A percentile compares a stretch with the other conserved stretches of the same genome.
These are phyloP conservation scores for Rosalia funebris DNA, from an alignment of 2,888 invertebrate genomes.

Conservation along the genomic window DNA sequence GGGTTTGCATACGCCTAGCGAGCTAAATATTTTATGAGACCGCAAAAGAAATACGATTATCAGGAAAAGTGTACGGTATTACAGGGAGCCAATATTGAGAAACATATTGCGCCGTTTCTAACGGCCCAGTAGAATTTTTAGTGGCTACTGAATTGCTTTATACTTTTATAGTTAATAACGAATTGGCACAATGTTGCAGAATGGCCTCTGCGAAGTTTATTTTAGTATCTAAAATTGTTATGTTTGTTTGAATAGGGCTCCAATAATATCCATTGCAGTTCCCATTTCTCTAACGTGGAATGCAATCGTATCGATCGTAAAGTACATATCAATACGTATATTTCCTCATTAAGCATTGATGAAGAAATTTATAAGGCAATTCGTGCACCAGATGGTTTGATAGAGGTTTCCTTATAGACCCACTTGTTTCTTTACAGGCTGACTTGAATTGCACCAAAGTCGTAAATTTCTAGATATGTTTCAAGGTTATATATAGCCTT, in stretches of 20 bases:
- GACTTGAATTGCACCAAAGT: too few species aligned
- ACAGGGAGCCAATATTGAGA: slow-evolving; percentile 7
- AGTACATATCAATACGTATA: too few species aligned
- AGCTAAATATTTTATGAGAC: slow-evolving; percentile 16
- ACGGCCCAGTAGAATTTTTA: slow-evolving; percentile 22
- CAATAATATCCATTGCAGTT: too few species aligned
- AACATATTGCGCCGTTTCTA: slow-evolving; percentile 15
- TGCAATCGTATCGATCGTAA: background rate
- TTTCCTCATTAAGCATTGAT: too few species aligned
- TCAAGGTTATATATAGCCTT: too few species aligned
- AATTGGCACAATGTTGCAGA: slow-evolving; percentile 9
- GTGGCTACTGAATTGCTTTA: slow-evolving; percentile 20
- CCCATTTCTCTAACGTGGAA: background rate
- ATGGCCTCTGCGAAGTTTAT: background rate
- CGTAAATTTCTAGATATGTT: too few species aligned
- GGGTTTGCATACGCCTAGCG: slow-evolving; percentile 4
- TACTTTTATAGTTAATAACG: slow-evolving; percentile 27
- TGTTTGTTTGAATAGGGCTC: background rate
- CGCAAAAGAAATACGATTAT: slow-evolving; percentile 12
- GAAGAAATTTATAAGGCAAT: too few species aligned
- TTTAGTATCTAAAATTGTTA: background rate
- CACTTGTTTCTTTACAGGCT: too few species aligned
- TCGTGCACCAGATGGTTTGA: too few species aligned
- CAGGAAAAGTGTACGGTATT: background rate
- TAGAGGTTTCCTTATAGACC: too few species aligned